These are phyloP conservation scores for Hypena proboscidalis DNA, from an alignment of 2,888 invertebrate genomes.

Conservation along the genomic window DNA sequence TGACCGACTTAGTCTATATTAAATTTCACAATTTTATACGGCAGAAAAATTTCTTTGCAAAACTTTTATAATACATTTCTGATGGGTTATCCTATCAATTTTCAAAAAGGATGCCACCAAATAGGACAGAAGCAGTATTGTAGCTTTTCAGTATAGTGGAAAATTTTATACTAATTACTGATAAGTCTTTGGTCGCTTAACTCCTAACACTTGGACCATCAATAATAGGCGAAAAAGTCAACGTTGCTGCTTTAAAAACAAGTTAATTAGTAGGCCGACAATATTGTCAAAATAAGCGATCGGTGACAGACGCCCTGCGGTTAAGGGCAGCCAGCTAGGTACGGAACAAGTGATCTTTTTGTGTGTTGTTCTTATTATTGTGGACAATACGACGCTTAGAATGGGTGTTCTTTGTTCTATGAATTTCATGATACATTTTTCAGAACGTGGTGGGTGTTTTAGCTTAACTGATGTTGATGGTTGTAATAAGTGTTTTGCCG, in stretches of 20 bases:
- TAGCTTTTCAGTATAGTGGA: no score
- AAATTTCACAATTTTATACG: no score
- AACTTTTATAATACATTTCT: no score
- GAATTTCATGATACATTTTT: slow-evolving; percentile 13
- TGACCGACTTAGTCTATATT: no score
- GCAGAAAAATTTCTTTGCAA: no score
- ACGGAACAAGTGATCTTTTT: slow-evolving; percentile 40
- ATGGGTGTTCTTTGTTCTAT: slow-evolving; percentile 16
- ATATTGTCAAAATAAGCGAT: slow-evolving; percentile 68
- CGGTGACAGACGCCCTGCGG: slow-evolving; percentile 55
- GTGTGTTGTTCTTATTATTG: slow-evolving; percentile 16
- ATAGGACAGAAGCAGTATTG: no score
- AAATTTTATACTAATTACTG: no score
- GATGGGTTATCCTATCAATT: no score
- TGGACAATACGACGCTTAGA: slow-evolving; percentile 15
- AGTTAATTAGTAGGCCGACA: slow-evolving; percentile 69
- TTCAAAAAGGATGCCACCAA: no score
- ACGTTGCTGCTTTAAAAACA: slow-evolving; percentile 64
- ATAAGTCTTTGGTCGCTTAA: not conserved
- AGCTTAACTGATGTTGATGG: no score
- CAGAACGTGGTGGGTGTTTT: no score
- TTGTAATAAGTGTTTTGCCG: no score
- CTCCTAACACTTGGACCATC: slow-evolving; percentile 18
- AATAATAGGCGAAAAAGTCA: slow-evolving; percentile 38
- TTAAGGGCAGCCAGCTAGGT: slow-evolving; percentile 46